These are phyloP conservation scores for Poeciliopsis paucimaculata DNA, from an alignment of 2,797 vertebrate species.

Conservation along the genomic window DNA sequence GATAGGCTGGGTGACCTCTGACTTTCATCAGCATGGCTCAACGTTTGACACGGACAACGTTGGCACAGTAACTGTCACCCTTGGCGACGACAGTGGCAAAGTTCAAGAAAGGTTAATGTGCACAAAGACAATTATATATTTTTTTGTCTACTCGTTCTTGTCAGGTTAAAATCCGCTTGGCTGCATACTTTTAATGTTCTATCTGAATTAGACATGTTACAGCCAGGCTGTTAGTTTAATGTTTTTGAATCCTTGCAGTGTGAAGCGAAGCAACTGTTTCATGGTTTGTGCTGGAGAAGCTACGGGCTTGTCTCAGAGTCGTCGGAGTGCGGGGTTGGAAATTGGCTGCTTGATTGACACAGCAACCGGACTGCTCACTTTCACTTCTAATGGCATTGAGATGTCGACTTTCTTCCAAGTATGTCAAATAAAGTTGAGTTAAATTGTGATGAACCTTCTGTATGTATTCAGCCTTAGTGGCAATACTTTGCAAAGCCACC, in stretches of 20 bases:
- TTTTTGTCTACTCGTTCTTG: not conserved
- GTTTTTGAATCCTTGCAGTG: slow-evolving; percentile 72
- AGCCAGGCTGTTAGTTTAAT: not conserved
- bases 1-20: slow-evolving; percentile 96
- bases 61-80: slow-evolving; percentile 90
- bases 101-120: slow-evolving; percentile 91
- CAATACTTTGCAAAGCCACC: not conserved
- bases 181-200: not conserved
- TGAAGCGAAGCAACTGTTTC: slow-evolving; percentile 93
- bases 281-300: slow-evolving; percentile 96
- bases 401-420: slow-evolving; percentile 91
- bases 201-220: not conserved
- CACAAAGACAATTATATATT: not conserved
- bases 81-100: slow-evolving; percentile 95
- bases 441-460: not conserved
- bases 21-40: slow-evolving; percentile 86
- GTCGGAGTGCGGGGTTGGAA: slow-evolving; percentile 88
- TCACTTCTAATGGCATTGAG: slow-evolving; percentile 93
- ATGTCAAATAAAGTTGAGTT: slow-evolving; percentile 10
- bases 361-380: slow-evolving; percentile 89
- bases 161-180: not conserved
- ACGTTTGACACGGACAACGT: slow-evolving; percentile 87
- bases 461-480: not conserved
- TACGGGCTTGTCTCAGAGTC: slow-evolving; percentile 88
- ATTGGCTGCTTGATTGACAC: slow-evolving; percentile 93